These are phyloP conservation scores for Hormaphis cornu DNA, from an alignment of 1,140 invertebrate species.

Conservation along the genomic window DNA sequence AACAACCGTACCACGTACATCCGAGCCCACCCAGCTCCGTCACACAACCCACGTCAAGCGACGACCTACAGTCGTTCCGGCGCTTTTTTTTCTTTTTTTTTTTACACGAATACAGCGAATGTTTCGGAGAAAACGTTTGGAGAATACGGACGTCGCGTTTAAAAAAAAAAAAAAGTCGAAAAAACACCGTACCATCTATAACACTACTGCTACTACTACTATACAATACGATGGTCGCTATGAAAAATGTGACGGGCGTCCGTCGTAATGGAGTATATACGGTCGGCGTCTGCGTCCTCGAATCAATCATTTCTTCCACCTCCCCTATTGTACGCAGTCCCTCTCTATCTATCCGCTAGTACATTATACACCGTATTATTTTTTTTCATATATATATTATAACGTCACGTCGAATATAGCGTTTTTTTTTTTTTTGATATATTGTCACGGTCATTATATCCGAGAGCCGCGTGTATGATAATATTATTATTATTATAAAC, in stretches of 20 bases:
- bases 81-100: no score
- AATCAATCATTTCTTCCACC: conserved; percentile 20
- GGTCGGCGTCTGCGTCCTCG: conserved; percentile 7
- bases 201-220: not conserved
- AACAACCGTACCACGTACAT: no score
- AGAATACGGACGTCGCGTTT: no score
- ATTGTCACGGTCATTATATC: conserved; percentile 10
- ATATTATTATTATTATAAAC: not conserved
- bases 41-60: no score
- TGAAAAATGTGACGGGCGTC: conserved; percentile 30
- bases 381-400: conserved; percentile 25
- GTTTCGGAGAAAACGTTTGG: no score
- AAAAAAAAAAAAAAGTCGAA: not conserved
- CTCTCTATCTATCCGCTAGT: not conserved
- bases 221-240: not conserved
- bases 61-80: no score
- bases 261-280: conserved; percentile 30
- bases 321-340: not conserved
- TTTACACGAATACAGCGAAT: no score
- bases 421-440: conserved; percentile 22
- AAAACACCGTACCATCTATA: not conserved
- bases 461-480: not conserved
- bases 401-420: conserved; percentile 22
- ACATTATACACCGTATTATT: not conserved
- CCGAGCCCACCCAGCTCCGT: no score